phyloP scores from a whole-genome alignment of 2,888 invertebrate species.

The Monoplex corrugatus region DNA sequence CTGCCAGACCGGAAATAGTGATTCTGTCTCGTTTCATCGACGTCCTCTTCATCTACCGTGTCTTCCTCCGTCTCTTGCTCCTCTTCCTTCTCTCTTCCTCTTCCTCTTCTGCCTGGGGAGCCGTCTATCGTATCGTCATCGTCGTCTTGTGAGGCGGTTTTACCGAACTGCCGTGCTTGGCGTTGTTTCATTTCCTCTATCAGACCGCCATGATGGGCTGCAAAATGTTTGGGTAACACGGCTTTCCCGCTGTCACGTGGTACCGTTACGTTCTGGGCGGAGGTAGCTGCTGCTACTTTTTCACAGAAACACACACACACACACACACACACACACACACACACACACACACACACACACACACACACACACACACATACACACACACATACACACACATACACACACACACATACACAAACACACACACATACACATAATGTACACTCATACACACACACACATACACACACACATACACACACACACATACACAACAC shows the following conservation, averaged over 20 bases:
- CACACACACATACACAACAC: too few relatives aligned
- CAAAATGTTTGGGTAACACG: not conserved
- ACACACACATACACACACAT: not conserved
- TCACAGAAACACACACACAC: not conserved
- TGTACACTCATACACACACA: too few relatives aligned
- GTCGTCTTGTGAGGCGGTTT: not conserved
- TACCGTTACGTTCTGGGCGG: not conserved
- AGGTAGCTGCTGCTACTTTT: too few relatives aligned
- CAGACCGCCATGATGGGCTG: not conserved
- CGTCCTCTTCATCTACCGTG: conserved; percentile 7
- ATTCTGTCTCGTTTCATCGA: not conserved
- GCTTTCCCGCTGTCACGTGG: not conserved
- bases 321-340: conserved; percentile 16
- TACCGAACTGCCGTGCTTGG: not conserved
- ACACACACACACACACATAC: not conserved
- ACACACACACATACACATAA: too few relatives aligned
- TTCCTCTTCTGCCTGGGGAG: not conserved
- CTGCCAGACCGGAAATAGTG: conserved; percentile 42
- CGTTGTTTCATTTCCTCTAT: too few relatives aligned
- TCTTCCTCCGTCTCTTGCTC: conserved; percentile 27
- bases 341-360: not conserved
- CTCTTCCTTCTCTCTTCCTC: not conserved
- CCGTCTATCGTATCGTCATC: conserved; percentile 17
- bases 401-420: not conserved
- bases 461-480: too few relatives aligned